Conservation (phyloP, 1,140 invertebrate species). For the Drosophila serrata region DNA sequence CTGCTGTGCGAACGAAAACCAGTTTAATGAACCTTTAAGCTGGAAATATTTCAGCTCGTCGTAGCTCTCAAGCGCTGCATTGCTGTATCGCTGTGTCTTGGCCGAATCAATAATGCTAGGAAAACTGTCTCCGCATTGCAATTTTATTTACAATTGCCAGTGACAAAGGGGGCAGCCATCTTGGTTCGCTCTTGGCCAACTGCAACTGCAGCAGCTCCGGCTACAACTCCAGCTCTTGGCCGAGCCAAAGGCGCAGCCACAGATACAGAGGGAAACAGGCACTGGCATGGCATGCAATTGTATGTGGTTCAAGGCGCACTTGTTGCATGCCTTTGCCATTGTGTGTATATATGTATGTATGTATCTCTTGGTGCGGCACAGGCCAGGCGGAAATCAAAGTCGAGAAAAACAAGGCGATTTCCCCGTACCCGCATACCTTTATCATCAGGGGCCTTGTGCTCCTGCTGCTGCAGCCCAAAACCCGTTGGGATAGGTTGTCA, state of each 20-base stretch:
- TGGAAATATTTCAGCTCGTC: conserved; percentile 67
- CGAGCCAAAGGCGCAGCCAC: conserved; percentile 62
- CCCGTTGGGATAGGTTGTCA: conserved; percentile 81
- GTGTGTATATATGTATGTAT: conserved; percentile 14
- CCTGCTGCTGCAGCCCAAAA: conserved; percentile 58
- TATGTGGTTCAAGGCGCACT: conserved; percentile 70
- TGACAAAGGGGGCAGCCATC: conserved; percentile 64
- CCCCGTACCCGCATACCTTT: conserved; percentile 23
- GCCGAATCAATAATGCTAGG: conserved; percentile 42
- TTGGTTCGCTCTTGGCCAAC: conserved; percentile 58
- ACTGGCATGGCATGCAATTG: conserved; percentile 12
- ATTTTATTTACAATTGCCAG: conserved; percentile 40
- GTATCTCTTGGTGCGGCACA: conserved; percentile 8
- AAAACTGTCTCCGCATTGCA: conserved; percentile 52
- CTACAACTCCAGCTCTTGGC: conserved; percentile 42
- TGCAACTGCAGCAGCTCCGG: conserved; percentile 20
- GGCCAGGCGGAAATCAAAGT: conserved; percentile 63
- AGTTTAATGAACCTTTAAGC: conserved; percentile 85
- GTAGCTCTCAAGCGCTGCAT: conserved; percentile 29
- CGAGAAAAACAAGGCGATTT: conserved; percentile 29
- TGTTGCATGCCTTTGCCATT: conserved; percentile 65
- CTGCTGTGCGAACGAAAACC: conserved; percentile 66
- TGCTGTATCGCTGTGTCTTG: conserved; percentile 25
- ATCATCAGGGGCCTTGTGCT: neutral
- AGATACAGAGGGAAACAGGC: conserved; percentile 12